Evolutionary conservation across 2,113 vertebrate genomes (phyloP).

Genomic region (Apodemus sylvaticus): DNA sequence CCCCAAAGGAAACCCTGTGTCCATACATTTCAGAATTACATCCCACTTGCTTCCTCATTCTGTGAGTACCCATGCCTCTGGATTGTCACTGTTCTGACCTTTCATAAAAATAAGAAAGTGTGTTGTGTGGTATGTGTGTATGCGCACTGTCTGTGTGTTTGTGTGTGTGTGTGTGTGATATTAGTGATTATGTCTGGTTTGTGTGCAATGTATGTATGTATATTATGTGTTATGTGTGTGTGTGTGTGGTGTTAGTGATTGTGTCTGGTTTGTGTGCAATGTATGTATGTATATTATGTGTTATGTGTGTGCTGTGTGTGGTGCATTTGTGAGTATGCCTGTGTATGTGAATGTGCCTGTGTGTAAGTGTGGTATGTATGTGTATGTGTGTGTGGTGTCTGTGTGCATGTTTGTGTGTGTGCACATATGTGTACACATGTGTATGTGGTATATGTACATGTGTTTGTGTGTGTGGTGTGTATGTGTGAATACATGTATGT

Average conservation of each 20-base stretch:
- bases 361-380: background rate
- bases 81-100: background rate
- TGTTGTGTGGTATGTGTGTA: background rate
- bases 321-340: background rate
- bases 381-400: no score
- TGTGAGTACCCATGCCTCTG: accelerated
- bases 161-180: background rate
- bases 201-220: background rate
- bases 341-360: background rate
- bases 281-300: background rate
- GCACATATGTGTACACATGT: background rate
- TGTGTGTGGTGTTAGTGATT: background rate
- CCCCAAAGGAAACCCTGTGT: background rate
- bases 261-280: background rate
- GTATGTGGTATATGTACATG: background rate
- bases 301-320: background rate
- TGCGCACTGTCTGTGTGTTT: no score
- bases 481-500: background rate
- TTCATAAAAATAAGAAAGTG: background rate
- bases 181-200: background rate
- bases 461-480: background rate
- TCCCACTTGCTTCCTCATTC: no score
- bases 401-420: background rate
- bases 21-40: no score
- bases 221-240: background rate